Conservation (phyloP, 92 coral and sea anemone species). For the Heteractis magnifica region DNA sequence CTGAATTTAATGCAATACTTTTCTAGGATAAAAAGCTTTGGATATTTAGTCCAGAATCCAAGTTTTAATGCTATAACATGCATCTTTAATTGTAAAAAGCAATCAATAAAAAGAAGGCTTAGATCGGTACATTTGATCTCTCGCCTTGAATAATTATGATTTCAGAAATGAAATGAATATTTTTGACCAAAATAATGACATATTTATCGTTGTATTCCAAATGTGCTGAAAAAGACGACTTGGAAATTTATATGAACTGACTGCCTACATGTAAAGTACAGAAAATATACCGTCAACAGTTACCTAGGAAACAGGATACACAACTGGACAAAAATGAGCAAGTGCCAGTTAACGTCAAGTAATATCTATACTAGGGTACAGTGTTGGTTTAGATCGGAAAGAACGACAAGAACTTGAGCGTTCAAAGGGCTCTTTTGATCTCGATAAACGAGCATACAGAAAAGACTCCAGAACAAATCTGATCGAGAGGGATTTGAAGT, state of each 20-base stretch:
- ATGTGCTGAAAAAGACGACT: background rate
- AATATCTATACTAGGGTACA: background rate
- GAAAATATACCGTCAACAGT: slow-evolving; percentile 5
- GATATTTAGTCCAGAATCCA: too few relatives aligned
- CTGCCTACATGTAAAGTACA: background rate
- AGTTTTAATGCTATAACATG: too few relatives aligned
- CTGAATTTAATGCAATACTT: background rate
- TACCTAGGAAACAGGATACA: slow-evolving; percentile 15
- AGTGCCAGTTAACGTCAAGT: background rate
- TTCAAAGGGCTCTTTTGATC: slow-evolving; percentile 9
- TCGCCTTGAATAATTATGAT: too few relatives aligned
- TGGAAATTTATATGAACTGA: background rate
- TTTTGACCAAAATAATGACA: too few relatives aligned
- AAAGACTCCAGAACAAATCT: background rate
- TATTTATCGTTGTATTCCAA: too few relatives aligned
- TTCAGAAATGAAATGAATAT: too few relatives aligned
- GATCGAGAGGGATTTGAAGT: background rate
- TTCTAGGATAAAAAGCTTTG: too few relatives aligned
- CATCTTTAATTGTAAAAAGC: too few relatives aligned
- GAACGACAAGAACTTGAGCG: background rate
- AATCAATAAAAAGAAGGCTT: too few relatives aligned
- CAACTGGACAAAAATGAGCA: background rate
- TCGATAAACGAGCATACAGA: background rate
- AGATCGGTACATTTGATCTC: too few relatives aligned
- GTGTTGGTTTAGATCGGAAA: background rate